phyloP scores from a whole-genome alignment of 2,797 vertebrate genomes.

The Eulemur rubriventer region DNA sequence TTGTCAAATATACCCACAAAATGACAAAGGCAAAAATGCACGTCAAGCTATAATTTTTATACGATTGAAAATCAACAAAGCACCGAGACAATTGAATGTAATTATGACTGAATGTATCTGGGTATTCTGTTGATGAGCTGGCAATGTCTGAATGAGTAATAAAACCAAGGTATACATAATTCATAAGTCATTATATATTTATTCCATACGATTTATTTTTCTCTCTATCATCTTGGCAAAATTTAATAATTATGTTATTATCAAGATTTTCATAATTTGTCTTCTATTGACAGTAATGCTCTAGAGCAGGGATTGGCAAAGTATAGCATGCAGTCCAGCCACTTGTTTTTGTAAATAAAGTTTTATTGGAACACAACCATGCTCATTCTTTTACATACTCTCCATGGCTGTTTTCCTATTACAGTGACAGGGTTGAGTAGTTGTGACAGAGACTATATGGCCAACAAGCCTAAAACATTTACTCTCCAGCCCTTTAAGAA shows the following conservation, averaged over 20 bases:
- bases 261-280: constrained; percentile 19
- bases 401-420: neutral
- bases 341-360: constrained; percentile 37
- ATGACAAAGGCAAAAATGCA: constrained; percentile 44
- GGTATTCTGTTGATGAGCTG: constrained; percentile 38
- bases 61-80: constrained; percentile 20
- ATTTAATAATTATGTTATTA: constrained; percentile 42
- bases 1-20: neutral
- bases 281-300: neutral
- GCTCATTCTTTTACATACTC: neutral
- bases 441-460: neutral
- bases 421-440: neutral
- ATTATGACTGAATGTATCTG: constrained; percentile 1
- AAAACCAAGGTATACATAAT: constrained; percentile 47
- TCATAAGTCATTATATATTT: constrained; percentile 38
- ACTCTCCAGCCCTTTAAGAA: neutral
- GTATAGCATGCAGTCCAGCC: neutral
- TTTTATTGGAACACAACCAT: neutral
- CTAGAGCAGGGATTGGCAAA: neutral
- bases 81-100: constrained; percentile 49
- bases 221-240: constrained; percentile 28
- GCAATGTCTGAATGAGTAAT: constrained; percentile 46
- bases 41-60: constrained; percentile 50
- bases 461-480: neutral
- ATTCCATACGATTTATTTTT: constrained; percentile 53